phyloP scores from a whole-genome alignment of 2,888 invertebrate species.

The Agonopterix heracliana region DNA sequence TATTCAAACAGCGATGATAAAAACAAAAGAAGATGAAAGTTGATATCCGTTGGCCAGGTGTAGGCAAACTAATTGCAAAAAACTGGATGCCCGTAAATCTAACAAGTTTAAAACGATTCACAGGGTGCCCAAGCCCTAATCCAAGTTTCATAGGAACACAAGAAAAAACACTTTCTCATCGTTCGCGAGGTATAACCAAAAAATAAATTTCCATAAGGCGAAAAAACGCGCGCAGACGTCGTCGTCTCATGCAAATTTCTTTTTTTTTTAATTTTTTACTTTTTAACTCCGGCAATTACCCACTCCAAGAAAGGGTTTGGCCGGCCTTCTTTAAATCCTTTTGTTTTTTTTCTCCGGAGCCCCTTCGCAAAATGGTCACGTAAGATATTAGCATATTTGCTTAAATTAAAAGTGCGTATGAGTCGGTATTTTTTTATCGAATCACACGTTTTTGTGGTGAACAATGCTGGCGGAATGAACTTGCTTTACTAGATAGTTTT shows the following conservation, averaged over 20 bases:
- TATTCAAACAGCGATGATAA: too few species aligned
- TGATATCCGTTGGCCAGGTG: too few species aligned
- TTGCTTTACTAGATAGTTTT: slow-evolving; percentile 42
- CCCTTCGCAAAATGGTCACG: slow-evolving; percentile 73
- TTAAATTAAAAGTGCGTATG: slow-evolving; percentile 62
- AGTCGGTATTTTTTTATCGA: slow-evolving; percentile 52
- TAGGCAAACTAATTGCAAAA: too few species aligned
- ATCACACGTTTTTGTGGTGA: slow-evolving; percentile 66
- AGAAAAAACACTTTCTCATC: slow-evolving; percentile 68
- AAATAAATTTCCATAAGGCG: slow-evolving; percentile 40
- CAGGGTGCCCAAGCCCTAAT: neutral
- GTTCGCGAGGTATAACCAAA: slow-evolving; percentile 24
- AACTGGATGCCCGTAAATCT: too few species aligned
- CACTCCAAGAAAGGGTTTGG: slow-evolving; percentile 61
- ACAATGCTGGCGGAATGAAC: slow-evolving; percentile 50
- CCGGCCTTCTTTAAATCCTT: slow-evolving; percentile 43
- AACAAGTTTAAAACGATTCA: too few species aligned
- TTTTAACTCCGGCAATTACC: slow-evolving; percentile 60
- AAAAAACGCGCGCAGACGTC: slow-evolving; percentile 47
- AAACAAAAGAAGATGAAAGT: too few species aligned
- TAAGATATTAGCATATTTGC: slow-evolving; percentile 67
- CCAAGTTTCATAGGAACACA: slow-evolving; percentile 38
- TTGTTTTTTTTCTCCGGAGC: slow-evolving; percentile 61
- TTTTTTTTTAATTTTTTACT: slow-evolving; percentile 53
- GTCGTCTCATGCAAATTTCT: slow-evolving; percentile 61